A percentile compares a stretch with the other conserved stretches of the same genome.
phyloP scores from a whole-genome alignment of 2,888 invertebrate genomes.

The Cantharis rustica region DNA sequence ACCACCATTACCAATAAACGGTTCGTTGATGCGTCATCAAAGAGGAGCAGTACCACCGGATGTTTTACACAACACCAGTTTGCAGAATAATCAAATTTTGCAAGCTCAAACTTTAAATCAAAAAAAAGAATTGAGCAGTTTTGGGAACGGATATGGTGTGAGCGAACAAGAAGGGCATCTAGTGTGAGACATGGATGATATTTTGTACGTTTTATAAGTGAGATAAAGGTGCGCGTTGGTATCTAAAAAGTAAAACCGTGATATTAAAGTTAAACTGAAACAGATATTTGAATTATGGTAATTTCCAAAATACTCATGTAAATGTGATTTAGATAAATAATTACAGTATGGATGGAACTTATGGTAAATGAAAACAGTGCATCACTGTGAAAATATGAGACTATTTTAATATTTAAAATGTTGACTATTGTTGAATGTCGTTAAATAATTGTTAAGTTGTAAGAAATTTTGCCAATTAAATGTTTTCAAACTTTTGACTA shows the following conservation, averaged over 20 bases:
- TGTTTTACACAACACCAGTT: slow-evolving; percentile 55
- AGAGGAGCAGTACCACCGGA: slow-evolving; percentile 51
- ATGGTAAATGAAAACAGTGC: slow-evolving; percentile 19
- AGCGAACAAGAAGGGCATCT: slow-evolving; percentile 58
- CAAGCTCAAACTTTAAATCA: slow-evolving; percentile 55
- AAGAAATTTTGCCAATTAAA: slow-evolving; percentile 19
- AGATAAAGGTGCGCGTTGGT: slow-evolving; percentile 3
- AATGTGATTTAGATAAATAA: slow-evolving; percentile 31
- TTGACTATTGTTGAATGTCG: slow-evolving; percentile 31
- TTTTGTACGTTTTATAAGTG: slow-evolving; percentile 27
- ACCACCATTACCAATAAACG: slow-evolving; percentile 51
- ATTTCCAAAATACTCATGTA: slow-evolving; percentile 15
- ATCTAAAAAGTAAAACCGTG: slow-evolving; percentile 5
- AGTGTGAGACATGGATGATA: slow-evolving; percentile 54
- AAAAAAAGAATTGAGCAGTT: slow-evolving; percentile 54
- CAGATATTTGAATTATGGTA: not conserved
- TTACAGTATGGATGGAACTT: slow-evolving; percentile 29
- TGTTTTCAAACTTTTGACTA: slow-evolving; percentile 8
- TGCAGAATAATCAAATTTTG: slow-evolving; percentile 53
- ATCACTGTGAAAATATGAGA: slow-evolving; percentile 26
- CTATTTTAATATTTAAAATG: slow-evolving; percentile 33
- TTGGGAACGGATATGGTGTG: slow-evolving; percentile 56
- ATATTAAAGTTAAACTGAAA: slow-evolving; percentile 15
- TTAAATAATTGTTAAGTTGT: slow-evolving; percentile 31
- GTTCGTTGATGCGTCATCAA: slow-evolving; percentile 52